A percentile compares a stretch with the other conserved stretches of the same genome.
phyloP scores from a whole-genome alignment of 2,797 vertebrate species.

The Muscicapa comitata region DNA sequence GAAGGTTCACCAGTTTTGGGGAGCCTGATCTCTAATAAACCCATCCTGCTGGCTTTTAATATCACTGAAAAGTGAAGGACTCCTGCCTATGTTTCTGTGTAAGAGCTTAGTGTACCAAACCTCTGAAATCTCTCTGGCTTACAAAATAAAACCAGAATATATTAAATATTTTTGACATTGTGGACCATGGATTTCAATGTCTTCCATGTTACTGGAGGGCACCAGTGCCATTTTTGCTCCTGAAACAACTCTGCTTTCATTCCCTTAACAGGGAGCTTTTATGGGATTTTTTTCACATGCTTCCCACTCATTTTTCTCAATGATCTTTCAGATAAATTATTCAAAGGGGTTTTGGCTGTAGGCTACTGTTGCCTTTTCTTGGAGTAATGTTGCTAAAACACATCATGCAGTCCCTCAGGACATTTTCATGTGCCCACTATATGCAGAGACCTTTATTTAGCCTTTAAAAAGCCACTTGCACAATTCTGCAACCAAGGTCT shows the following conservation, averaged over 20 bases:
- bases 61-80: background rate
- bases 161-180: background rate
- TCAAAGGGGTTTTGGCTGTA: background rate
- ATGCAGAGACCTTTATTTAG: background rate
- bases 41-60: background rate
- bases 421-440: background rate
- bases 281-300: background rate
- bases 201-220: background rate
- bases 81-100: background rate
- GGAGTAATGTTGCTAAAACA: background rate
- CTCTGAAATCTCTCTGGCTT: background rate
- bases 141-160: background rate
- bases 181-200: background rate
- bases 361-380: background rate
- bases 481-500: background rate
- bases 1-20: background rate
- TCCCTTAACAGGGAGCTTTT: background rate
- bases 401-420: background rate
- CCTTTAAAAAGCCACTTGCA: background rate
- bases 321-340: background rate
- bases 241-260: background rate
- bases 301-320: background rate
- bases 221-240: background rate
- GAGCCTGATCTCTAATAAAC: background rate
- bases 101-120: background rate